phyloP scores from a whole-genome alignment of 2,797 vertebrate genomes.

The Monodelphis domestica region DNA sequence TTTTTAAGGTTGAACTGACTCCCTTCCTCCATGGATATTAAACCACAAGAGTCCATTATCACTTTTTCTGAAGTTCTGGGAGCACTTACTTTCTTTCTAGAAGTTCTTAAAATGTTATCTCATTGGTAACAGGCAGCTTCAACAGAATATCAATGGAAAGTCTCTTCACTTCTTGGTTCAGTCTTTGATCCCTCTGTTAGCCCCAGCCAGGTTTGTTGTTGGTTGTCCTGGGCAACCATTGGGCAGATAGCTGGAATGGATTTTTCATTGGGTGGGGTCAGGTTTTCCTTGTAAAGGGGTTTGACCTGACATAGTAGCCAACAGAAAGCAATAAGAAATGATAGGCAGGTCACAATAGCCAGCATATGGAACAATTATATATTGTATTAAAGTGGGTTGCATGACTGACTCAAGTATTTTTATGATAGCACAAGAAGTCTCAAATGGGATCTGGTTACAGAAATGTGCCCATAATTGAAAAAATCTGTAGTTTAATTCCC shows the following conservation, averaged over 20 bases:
- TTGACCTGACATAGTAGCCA: slow-evolving; percentile 24
- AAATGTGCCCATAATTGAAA: slow-evolving; percentile 50
- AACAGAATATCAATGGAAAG: slow-evolving; percentile 37
- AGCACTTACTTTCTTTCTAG: slow-evolving; percentile 61
- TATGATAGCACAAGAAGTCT: slow-evolving; percentile 1
- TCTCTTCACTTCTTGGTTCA: slow-evolving; percentile 8
- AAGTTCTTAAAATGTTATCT: slow-evolving; percentile 53
- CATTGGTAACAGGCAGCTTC: slow-evolving; percentile 55
- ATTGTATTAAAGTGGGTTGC: neutral
- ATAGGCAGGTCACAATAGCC: slow-evolving; percentile 30
- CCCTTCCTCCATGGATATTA: slow-evolving; percentile 34
- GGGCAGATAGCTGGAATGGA: slow-evolving; percentile 60
- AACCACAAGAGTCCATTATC: slow-evolving; percentile 53
- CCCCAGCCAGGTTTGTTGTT: slow-evolving; percentile 74
- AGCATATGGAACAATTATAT: slow-evolving; percentile 37
- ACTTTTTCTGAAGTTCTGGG: slow-evolving; percentile 41
- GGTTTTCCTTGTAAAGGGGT: neutral
- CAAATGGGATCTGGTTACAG: slow-evolving; percentile 34
- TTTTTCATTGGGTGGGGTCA: slow-evolving; percentile 59
- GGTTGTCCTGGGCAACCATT: slow-evolving; percentile 72
- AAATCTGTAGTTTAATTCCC: slow-evolving; percentile 27
- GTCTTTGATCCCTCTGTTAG: slow-evolving; percentile 37
- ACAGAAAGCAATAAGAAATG: neutral
- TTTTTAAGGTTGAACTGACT: slow-evolving; percentile 49
- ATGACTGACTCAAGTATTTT: slow-evolving; percentile 7